A percentile compares a stretch with the other conserved stretches of the same genome.
These are phyloP conservation scores for Bombyx huttoni DNA, from an alignment of 2,888 invertebrate species.

Conservation along the genomic window DNA sequence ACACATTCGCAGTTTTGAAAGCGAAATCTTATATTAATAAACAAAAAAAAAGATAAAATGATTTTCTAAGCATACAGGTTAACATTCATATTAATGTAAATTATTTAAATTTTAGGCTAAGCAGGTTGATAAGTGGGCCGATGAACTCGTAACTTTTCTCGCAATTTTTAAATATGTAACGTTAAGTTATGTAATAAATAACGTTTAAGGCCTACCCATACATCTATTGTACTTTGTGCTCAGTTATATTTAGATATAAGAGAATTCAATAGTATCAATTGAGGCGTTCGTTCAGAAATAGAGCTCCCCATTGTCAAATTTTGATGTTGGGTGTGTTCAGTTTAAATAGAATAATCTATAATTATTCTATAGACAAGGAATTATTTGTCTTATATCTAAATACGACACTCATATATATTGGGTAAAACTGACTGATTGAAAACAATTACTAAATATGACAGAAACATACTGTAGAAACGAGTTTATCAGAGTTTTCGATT, in stretches of 20 bases:
- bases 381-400: too few species aligned
- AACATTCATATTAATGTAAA: conserved; percentile 58
- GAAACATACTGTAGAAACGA: too few species aligned
- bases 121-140: conserved; percentile 31
- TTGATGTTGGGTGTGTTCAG: not conserved
- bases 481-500: too few species aligned
- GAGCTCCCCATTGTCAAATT: not conserved
- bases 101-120: conserved; percentile 51
- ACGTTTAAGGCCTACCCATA: conserved; percentile 26
- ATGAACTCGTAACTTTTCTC: conserved; percentile 17
- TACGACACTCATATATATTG: too few species aligned
- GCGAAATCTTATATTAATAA: not conserved
- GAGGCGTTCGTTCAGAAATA: not conserved
- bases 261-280: conserved; percentile 9
- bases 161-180: conserved; percentile 23
- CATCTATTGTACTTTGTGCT: conserved; percentile 59
- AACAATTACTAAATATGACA: too few species aligned
- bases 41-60: conserved; percentile 10
- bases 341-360: too few species aligned
- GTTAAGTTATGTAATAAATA: not conserved
- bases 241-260: conserved; percentile 61
- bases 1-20: conserved; percentile 11
- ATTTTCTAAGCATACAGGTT: conserved; percentile 55
- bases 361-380: too few species aligned
- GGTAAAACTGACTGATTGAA: too few species aligned